These are phyloP conservation scores for Trachelus iudaicus DNA, from an alignment of 2,888 invertebrate genomes.

Conservation along the genomic window DNA sequence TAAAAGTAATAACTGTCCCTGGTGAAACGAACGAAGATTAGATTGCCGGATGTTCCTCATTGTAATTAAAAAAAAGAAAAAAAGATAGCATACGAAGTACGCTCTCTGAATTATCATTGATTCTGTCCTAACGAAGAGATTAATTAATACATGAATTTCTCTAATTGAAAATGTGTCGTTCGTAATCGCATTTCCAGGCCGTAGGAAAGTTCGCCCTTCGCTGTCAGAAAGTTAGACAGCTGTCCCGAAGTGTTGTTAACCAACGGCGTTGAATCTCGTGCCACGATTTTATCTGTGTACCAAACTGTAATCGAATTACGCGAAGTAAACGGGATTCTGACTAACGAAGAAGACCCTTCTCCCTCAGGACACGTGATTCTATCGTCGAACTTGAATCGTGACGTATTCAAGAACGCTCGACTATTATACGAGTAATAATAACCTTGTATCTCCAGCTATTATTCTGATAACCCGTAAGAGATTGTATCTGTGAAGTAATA, in stretches of 20 bases:
- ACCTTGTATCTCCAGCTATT: not conserved
- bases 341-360: not conserved
- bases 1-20: not conserved
- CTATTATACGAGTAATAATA: not conserved
- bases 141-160: not conserved
- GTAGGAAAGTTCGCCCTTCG: not conserved
- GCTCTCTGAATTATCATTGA: not conserved
- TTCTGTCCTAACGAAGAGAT: not conserved
- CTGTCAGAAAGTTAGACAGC: not conserved
- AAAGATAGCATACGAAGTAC: not conserved
- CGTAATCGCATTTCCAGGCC: not conserved
- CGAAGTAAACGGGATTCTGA: not conserved
- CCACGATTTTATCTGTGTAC: not conserved
- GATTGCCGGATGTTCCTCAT: not conserved
- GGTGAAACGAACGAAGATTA: not conserved
- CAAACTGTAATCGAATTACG: not conserved
- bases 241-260: not conserved
- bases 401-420: not conserved
- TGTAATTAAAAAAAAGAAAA: not conserved
- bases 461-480: not conserved
- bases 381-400: not conserved
- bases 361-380: not conserved
- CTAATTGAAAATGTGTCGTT: not conserved
- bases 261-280: not conserved
- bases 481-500: not conserved